phyloP scores from a whole-genome alignment of 2,113 vertebrate genomes.

The Apistogramma diplotaenia region DNA sequence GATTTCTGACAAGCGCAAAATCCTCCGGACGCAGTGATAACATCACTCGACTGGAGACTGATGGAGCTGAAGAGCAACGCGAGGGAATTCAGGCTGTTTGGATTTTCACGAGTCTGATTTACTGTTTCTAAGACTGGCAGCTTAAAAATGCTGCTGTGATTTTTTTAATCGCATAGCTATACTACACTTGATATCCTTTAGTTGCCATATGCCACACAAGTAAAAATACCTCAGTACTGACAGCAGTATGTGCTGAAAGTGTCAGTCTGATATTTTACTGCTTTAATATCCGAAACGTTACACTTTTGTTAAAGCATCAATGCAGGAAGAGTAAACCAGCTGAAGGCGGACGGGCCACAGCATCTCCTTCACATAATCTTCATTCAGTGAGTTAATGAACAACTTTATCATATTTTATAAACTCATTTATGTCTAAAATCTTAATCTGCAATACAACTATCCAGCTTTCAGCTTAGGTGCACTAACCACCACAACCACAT shows the following conservation, averaged over 20 bases:
- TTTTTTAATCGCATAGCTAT: neutral
- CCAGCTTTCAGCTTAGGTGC: neutral
- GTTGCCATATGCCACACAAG: neutral
- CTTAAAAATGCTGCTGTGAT: neutral
- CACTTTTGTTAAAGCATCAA: neutral
- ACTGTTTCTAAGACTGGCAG: neutral
- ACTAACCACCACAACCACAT: neutral
- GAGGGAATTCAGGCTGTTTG: neutral
- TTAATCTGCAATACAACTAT: neutral
- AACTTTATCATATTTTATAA: neutral
- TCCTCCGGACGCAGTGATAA: neutral
- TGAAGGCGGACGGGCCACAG: neutral
- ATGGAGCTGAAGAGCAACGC: neutral
- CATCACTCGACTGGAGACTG: neutral
- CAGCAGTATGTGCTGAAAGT: neutral
- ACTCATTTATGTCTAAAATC: neutral
- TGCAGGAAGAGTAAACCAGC: neutral
- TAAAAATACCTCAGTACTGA: neutral
- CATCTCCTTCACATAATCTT: neutral
- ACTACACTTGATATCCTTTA: neutral
- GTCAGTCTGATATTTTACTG: neutral
- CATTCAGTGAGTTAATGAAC: accelerated
- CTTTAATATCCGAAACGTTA: too few species aligned
- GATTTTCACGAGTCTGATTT: neutral
- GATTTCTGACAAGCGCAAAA: constrained; percentile 28